phyloP scores from a whole-genome alignment of 2,113 vertebrate genomes.

The Sardina pilchardus region DNA sequence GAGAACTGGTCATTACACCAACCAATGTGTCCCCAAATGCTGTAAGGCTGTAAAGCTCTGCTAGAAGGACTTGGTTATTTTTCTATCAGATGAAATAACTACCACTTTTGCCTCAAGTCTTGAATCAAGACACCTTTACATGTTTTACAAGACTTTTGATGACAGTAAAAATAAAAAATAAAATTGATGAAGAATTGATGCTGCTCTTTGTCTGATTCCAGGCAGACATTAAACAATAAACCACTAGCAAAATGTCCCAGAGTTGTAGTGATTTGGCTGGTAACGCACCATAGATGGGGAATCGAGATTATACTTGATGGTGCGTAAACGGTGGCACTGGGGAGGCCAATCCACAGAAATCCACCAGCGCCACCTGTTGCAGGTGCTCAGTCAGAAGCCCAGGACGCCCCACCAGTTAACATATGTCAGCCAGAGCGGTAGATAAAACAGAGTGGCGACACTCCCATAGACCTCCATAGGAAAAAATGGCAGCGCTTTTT shows the following conservation, averaged over 20 bases:
- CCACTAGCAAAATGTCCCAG: not conserved
- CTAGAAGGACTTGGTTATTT: not conserved
- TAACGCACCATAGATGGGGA: not conserved
- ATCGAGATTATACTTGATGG: not conserved
- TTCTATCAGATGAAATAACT: constrained; percentile 28
- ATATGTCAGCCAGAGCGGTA: not conserved
- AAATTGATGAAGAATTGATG: no score
- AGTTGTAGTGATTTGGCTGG: not conserved
- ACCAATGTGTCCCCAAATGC: not conserved
- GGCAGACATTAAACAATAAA: not conserved
- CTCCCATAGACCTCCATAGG: no score
- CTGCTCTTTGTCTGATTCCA: constrained; percentile 23
- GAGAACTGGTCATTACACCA: not conserved
- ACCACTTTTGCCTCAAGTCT: constrained; percentile 61
- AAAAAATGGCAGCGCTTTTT: no score
- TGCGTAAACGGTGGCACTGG: not conserved
- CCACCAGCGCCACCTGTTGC: not conserved
- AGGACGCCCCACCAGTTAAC: not conserved
- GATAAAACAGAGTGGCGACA: no score
- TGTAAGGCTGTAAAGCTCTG: not conserved
- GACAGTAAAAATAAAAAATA: constrained; percentile 46
- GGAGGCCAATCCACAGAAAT: not conserved
- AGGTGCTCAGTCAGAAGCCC: not conserved
- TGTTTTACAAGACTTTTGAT: constrained; percentile 39
- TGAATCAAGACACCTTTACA: constrained; percentile 53